Conservation (phyloP, 23 tunicate genomes). For the Halocynthia aurantium region DNA sequence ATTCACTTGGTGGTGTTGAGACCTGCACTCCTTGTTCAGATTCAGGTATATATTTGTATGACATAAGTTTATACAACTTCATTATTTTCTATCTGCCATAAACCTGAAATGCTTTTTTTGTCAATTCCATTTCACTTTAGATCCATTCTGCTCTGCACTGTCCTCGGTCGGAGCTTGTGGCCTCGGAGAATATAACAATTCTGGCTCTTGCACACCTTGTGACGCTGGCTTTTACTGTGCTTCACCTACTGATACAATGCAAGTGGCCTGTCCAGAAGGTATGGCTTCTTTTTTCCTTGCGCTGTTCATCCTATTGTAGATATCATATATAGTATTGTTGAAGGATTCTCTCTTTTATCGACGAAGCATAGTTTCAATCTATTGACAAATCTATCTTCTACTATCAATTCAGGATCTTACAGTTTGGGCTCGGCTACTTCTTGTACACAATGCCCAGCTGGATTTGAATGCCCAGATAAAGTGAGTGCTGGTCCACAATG, state of each 20-base stretch:
- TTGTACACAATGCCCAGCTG: conserved; percentile 74
- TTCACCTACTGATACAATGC: conserved; percentile 7
- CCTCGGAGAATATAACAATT: background rate
- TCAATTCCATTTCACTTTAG: background rate
- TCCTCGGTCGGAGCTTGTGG: background rate
- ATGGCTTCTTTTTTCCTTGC: background rate
- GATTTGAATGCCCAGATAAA: conserved; percentile 49
- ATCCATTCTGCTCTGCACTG: conserved; percentile 3
- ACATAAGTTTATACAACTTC: background rate
- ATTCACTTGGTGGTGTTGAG: conserved; percentile 17
- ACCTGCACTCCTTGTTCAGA: conserved; percentile 11
- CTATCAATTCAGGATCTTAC: conserved; percentile 38
- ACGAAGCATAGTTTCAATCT: background rate
- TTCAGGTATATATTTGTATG: background rate
- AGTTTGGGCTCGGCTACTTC: conserved; percentile 17
- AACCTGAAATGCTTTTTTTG: too few relatives aligned
- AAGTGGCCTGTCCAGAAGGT: background rate
- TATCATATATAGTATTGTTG: background rate
- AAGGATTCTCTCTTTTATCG: background rate
- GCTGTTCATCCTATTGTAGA: background rate
- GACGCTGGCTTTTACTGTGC: conserved; percentile 7
- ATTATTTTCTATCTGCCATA: background rate
- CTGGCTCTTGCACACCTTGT: conserved; percentile 17
- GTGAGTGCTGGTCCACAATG: conserved; percentile 25
- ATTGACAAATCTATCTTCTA: background rate